Evolutionary conservation across 2,888 invertebrate genomes (phyloP).

Genomic region (Mactromeris polynyma): DNA sequence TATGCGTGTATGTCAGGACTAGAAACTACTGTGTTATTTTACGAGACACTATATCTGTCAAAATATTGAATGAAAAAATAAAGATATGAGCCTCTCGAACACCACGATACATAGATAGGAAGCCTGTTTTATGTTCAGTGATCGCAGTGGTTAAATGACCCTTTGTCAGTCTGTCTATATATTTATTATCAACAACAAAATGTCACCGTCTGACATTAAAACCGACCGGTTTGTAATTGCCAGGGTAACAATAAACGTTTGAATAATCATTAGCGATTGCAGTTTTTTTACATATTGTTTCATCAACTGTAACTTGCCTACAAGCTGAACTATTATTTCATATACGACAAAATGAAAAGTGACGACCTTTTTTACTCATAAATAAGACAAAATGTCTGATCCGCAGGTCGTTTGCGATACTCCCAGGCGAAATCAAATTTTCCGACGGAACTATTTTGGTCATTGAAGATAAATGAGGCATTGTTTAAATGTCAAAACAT

Average conservation of each 20-base stretch:
- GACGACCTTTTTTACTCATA: too few species aligned
- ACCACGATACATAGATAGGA: not conserved
- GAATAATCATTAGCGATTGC: not conserved
- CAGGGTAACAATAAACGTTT: not conserved
- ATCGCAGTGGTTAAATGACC: not conserved
- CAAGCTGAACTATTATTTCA: too few species aligned
- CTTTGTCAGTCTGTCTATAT: slow-evolving; percentile 2
- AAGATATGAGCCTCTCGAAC: not conserved
- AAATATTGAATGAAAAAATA: slow-evolving; percentile 13
- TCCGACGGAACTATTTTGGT: too few species aligned
- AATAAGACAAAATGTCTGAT: too few species aligned
- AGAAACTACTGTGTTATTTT: not conserved
- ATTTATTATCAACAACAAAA: not conserved
- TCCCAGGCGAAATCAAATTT: too few species aligned
- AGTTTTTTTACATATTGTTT: not conserved
- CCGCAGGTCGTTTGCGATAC: too few species aligned
- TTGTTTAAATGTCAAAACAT: too few species aligned
- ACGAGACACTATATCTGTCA: slow-evolving; percentile 8
- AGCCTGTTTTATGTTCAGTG: not conserved
- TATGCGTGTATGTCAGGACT: slow-evolving; percentile 1
- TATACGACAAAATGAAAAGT: too few species aligned
- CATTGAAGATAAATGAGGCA: too few species aligned
- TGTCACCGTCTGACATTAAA: slow-evolving; percentile 11
- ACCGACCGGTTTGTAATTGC: not conserved
- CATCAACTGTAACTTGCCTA: too few species aligned